These are phyloP conservation scores for Sinella curviseta DNA, from an alignment of 1,140 invertebrate species.

Conservation along the genomic window DNA sequence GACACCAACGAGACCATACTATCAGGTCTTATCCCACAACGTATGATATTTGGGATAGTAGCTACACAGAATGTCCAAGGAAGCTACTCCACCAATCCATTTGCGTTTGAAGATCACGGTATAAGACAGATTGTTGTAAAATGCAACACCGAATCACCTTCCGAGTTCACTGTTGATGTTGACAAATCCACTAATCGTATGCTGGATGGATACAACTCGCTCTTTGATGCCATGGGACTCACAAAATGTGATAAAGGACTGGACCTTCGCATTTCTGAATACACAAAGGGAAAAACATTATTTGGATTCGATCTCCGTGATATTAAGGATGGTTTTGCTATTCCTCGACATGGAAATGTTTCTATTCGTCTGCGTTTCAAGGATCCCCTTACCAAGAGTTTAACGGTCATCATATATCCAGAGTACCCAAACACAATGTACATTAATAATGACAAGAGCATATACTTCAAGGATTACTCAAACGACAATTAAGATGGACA, in stretches of 20 bases:
- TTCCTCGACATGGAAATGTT: conserved; percentile 26
- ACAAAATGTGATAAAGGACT: not conserved
- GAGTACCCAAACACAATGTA: conserved; percentile 33
- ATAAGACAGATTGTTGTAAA: not conserved
- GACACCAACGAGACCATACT: conserved; percentile 25
- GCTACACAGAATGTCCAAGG: conserved; percentile 30
- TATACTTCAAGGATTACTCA: conserved; percentile 12
- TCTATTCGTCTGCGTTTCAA: conserved; percentile 20
- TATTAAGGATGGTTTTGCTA: conserved; percentile 8
- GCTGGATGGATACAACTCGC: not conserved
- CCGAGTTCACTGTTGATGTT: not conserved
- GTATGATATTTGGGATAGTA: conserved; percentile 26
- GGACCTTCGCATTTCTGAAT: not conserved
- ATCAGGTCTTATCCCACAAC: conserved; percentile 21
- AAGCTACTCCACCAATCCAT: not conserved
- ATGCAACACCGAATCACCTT: not conserved
- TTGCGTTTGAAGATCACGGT: conserved; percentile 22
- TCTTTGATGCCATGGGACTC: conserved; percentile 9
- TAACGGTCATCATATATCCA: conserved; percentile 21
- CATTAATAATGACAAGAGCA: conserved; percentile 21
- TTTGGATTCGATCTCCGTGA: conserved; percentile 14
- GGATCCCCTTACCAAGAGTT: not conserved
- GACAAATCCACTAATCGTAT: not conserved
- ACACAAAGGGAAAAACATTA: conserved; percentile 10
- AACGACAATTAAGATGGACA: not conserved